Percentiles rank a stretch among this genome's conserved stretches.
These are phyloP conservation scores for Neopipo cinnamomea DNA, from an alignment of 2,113 vertebrate genomes.

Conservation along the genomic window DNA sequence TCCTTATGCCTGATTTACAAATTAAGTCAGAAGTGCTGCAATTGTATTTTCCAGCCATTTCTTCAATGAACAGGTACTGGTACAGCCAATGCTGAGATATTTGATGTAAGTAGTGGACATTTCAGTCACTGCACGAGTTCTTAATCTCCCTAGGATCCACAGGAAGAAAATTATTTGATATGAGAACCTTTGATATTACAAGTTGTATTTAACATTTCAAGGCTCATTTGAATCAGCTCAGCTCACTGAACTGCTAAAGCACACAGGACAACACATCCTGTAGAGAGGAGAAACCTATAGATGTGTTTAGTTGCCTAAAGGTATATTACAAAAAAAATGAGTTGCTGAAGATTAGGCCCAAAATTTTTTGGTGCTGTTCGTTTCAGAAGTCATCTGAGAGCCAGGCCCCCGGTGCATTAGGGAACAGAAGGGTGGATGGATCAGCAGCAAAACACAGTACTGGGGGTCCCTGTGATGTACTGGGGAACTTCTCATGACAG, in stretches of 20 bases:
- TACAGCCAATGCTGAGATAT: slow-evolving; percentile 28
- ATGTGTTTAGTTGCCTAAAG: slow-evolving; percentile 30
- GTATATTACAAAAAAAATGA: slow-evolving; percentile 1
- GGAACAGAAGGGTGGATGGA: not conserved
- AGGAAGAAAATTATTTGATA: slow-evolving; percentile 74
- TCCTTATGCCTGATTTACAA: slow-evolving; percentile 6
- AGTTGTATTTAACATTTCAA: slow-evolving; percentile 80
- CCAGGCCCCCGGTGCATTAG: not conserved
- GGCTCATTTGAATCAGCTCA: slow-evolving; percentile 69
- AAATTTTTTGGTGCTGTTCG: not conserved
- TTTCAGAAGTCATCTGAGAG: not conserved
- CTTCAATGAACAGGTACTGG: slow-evolving; percentile 26
- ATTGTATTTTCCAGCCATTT: slow-evolving; percentile 20
- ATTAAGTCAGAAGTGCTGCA: not conserved
- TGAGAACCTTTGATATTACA: slow-evolving; percentile 73
- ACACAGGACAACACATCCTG: not conserved
- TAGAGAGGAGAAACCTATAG: slow-evolving; percentile 23
- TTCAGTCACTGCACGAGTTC: slow-evolving; percentile 40
- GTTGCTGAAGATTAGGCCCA: not conserved
- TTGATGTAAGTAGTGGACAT: slow-evolving; percentile 51
- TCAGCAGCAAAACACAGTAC: not conserved
- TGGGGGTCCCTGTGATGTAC: not conserved
- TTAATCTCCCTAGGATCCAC: slow-evolving; percentile 70
- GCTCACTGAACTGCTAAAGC: slow-evolving; percentile 63
- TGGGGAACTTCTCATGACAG: not conserved